Evolutionary conservation across 2,797 vertebrate genomes (phyloP).

Genomic region (Gila robusta): DNA sequence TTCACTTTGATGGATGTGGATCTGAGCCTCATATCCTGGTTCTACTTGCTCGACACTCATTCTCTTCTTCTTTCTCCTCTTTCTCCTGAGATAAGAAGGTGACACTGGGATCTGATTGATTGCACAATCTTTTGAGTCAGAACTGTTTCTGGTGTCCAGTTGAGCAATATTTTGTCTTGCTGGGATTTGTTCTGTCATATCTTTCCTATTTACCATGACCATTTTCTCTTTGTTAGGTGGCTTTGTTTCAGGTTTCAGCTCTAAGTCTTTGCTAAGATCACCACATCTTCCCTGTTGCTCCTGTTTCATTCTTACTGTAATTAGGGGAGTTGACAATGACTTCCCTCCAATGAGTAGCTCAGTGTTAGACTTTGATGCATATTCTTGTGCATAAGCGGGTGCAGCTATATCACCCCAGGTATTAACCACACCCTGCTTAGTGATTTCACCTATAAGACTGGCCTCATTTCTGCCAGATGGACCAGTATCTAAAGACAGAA

Average conservation of each 20-base stretch:
- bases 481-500: slow-evolving; percentile 61
- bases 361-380: slow-evolving; percentile 57
- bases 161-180: slow-evolving; percentile 43
- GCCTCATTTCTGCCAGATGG: slow-evolving; percentile 61
- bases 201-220: slow-evolving; percentile 20
- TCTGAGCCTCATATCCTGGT: slow-evolving; percentile 57
- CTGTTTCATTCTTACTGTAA: slow-evolving; percentile 48
- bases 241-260: slow-evolving; percentile 45
- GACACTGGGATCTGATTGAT: slow-evolving; percentile 59
- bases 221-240: slow-evolving; percentile 37
- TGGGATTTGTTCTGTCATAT: slow-evolving; percentile 28
- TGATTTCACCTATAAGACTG: slow-evolving; percentile 60
- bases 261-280: slow-evolving; percentile 29
- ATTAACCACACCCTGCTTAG: slow-evolving; percentile 56
- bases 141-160: slow-evolving; percentile 29
- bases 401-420: slow-evolving; percentile 59
- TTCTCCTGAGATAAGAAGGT: slow-evolving; percentile 70
- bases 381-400: slow-evolving; percentile 52
- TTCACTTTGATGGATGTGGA: slow-evolving; percentile 62
- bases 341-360: slow-evolving; percentile 65
- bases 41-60: slow-evolving; percentile 66
- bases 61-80: slow-evolving; percentile 77
- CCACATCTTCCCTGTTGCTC: slow-evolving; percentile 36
- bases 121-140: slow-evolving; percentile 48
- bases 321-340: slow-evolving; percentile 49